These are phyloP conservation scores for Melinaea menophilus DNA, from an alignment of 2,888 invertebrate genomes.

Conservation along the genomic window DNA sequence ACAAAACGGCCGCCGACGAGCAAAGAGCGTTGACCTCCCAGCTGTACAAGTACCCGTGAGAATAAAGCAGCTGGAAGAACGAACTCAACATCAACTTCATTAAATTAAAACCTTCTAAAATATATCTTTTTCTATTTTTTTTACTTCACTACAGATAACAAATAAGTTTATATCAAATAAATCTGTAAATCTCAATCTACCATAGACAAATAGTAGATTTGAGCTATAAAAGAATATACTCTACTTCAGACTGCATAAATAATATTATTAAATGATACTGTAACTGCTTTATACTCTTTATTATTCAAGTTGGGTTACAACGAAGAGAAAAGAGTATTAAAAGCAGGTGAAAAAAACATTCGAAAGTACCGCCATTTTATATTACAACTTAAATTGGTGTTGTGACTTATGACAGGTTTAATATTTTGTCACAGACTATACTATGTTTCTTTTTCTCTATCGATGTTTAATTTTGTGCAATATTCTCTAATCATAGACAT, in stretches of 20 bases:
- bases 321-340: conserved; percentile 58
- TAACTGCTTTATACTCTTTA: conserved; percentile 59
- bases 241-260: neutral
- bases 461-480: conserved; percentile 7
- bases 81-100: conserved; percentile 39
- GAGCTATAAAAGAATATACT: neutral
- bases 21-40: conserved; percentile 69
- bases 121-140: no score
- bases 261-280: neutral
- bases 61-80: conserved; percentile 64
- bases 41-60: conserved; percentile 70
- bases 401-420: no score
- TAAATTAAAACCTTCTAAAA: neutral
- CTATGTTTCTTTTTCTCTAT: neutral
- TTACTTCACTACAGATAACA: no score
- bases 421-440: no score
- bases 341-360: conserved; percentile 1
- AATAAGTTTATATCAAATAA: neutral
- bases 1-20: conserved; percentile 59
- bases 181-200: neutral
- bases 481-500: conserved; percentile 2
- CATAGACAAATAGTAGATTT: neutral
- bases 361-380: neutral
- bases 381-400: neutral
- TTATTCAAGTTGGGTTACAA: conserved; percentile 32